Conservation (phyloP, 1,140 invertebrate genomes). For the Sycobia sp. region DNA sequence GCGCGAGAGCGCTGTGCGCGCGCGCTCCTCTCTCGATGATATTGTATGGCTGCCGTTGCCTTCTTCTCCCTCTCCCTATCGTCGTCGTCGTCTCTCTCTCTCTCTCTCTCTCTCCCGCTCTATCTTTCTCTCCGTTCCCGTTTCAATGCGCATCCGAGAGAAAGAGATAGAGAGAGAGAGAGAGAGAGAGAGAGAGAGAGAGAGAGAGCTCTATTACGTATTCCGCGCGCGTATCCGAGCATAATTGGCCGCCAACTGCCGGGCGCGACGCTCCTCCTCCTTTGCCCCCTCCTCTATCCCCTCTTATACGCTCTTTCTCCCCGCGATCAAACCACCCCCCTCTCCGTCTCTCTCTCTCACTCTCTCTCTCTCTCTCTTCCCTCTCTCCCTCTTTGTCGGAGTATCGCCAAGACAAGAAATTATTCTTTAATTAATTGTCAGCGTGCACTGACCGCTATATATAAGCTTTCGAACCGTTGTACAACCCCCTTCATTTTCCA, state of each 20-base stretch:
- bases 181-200: no score
- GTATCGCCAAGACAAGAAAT: constrained; percentile 61
- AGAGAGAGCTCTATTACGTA: constrained; percentile 54
- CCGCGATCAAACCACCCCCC: constrained; percentile 39
- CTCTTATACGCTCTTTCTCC: neutral
- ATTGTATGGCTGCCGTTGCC: constrained; percentile 12
- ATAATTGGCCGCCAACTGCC: constrained; percentile 62
- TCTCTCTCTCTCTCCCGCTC: no score
- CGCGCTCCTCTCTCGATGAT: no score
- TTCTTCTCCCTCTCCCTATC: neutral
- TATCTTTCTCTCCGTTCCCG: no score
- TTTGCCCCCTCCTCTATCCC: no score
- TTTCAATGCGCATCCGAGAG: no score
- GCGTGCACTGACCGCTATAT: neutral
- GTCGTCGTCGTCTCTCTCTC: neutral
- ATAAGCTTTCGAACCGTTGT: constrained; percentile 32
- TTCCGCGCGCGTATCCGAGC: constrained; percentile 54
- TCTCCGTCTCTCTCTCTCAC: neutral
- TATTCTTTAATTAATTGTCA: constrained; percentile 65
- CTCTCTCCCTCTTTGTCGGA: no score
- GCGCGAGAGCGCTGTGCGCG: neutral
- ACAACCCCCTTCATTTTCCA: no score
- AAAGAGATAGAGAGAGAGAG: no score
- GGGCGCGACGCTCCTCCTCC: constrained; percentile 45
- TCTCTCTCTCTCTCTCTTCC: no score